Conservation (phyloP, 2,113 vertebrate genomes). For the Delphinus delphis region DNA sequence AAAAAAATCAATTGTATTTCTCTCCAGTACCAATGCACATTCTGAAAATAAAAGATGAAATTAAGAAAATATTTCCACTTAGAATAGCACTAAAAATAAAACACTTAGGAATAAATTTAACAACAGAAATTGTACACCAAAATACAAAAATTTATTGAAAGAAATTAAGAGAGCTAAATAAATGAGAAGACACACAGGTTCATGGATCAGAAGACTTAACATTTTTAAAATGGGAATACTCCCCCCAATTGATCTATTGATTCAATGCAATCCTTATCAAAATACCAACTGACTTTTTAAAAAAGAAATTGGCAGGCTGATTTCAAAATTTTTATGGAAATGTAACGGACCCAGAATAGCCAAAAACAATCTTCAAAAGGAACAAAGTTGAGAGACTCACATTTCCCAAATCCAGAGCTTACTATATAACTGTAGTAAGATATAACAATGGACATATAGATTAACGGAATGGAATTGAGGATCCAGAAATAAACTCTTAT, state of each 20-base stretch:
- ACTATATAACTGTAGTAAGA: background rate
- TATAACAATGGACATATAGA: background rate
- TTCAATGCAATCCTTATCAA: background rate
- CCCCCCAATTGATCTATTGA: background rate
- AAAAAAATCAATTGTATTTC: background rate
- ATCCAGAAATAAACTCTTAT: background rate
- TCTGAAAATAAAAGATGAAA: background rate
- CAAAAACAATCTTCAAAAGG: background rate
- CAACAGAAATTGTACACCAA: background rate
- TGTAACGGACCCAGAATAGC: background rate
- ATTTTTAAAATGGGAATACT: background rate
- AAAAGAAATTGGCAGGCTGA: background rate
- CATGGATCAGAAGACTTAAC: background rate
- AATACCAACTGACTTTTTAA: background rate
- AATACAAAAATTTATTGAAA: background rate
- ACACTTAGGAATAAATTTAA: background rate
- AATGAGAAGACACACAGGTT: background rate
- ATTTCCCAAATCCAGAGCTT: background rate
- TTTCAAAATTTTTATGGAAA: background rate
- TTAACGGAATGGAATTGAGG: background rate
- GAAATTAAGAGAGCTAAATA: background rate
- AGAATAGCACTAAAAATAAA: background rate
- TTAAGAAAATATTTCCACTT: background rate
- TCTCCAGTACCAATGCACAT: background rate
- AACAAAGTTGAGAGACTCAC: background rate